phyloP scores from a whole-genome alignment of 2,888 invertebrate species.

The Chouioia cunea region DNA sequence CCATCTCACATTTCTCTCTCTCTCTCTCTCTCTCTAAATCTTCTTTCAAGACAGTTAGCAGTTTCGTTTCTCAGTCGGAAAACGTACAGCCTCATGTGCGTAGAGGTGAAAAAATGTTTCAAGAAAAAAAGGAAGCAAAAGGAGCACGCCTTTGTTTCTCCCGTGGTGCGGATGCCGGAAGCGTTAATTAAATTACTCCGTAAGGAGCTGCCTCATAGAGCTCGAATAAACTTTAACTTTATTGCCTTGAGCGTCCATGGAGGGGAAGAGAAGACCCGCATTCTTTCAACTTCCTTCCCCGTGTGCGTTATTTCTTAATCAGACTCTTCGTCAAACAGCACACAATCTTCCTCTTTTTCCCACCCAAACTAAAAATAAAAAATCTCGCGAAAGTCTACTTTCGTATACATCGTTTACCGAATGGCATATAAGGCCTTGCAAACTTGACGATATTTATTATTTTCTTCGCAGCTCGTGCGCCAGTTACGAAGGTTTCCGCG shows the following conservation, averaged over 20 bases:
- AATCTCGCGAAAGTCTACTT: neutral
- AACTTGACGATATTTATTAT: slow-evolving; percentile 46
- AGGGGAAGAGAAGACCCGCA: slow-evolving; percentile 8
- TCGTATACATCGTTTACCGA: neutral
- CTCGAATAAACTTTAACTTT: slow-evolving; percentile 40
- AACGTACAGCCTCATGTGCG: neutral
- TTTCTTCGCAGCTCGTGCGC: slow-evolving; percentile 24
- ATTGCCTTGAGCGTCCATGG: slow-evolving; percentile 23
- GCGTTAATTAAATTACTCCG: slow-evolving; percentile 49
- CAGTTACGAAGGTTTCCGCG: slow-evolving; percentile 38
- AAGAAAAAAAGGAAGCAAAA: slow-evolving; percentile 2
- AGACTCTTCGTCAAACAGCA: neutral
- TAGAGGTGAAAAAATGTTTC: slow-evolving; percentile 23
- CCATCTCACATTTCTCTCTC: slow-evolving; percentile 18
- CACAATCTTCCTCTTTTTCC: neutral
- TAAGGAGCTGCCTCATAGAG: slow-evolving; percentile 25
- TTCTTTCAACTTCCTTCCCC: neutral
- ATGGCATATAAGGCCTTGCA: neutral
- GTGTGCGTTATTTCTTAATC: slow-evolving; percentile 40
- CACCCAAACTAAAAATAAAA: neutral
- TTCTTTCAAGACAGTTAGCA: slow-evolving; percentile 18
- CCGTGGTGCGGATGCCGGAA: slow-evolving; percentile 21
- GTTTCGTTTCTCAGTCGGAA: slow-evolving; percentile 6
- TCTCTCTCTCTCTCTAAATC: neutral
- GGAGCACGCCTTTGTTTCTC: slow-evolving; percentile 35